Percentiles rank a stretch among this genome's conserved stretches.
These are phyloP conservation scores for Protobothrops flavoviridis DNA, from an alignment of 2,113 vertebrate genomes.

Conservation along the genomic window DNA sequence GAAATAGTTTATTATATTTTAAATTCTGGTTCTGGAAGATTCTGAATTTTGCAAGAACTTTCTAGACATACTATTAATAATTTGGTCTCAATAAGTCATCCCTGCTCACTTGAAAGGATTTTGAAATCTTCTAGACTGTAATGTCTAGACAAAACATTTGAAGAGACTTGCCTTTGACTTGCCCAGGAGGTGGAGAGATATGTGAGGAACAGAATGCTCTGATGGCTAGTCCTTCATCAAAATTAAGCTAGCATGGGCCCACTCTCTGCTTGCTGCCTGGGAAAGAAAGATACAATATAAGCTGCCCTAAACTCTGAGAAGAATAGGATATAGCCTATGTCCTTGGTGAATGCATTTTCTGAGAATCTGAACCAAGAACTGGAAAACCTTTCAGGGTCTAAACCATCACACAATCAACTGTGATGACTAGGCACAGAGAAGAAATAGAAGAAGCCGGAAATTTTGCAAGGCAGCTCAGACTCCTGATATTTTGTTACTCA, in stretches of 20 bases:
- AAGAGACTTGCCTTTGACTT: background rate
- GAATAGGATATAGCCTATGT: background rate
- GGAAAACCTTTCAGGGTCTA: background rate
- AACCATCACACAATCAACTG: background rate
- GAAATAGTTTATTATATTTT: background rate
- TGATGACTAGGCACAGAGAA: background rate
- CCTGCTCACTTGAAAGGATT: background rate
- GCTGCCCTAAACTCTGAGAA: background rate
- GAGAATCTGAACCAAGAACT: background rate
- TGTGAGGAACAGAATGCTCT: background rate
- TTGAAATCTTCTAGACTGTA: background rate
- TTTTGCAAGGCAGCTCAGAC: background rate
- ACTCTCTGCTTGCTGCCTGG: background rate
- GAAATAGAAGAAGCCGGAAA: background rate
- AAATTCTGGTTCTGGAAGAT: conserved; percentile 6
- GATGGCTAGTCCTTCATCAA: background rate
- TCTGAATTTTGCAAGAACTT: background rate
- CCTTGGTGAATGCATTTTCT: background rate
- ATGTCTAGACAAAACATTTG: background rate
- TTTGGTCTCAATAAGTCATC: too few relatives aligned
- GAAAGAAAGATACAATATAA: background rate
- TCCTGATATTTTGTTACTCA: background rate
- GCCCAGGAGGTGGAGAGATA: background rate
- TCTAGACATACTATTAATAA: background rate
- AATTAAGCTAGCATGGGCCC: background rate